phyloP scores from a whole-genome alignment of 2,113 vertebrate genomes.

The Chascanopsetta lugubris region DNA sequence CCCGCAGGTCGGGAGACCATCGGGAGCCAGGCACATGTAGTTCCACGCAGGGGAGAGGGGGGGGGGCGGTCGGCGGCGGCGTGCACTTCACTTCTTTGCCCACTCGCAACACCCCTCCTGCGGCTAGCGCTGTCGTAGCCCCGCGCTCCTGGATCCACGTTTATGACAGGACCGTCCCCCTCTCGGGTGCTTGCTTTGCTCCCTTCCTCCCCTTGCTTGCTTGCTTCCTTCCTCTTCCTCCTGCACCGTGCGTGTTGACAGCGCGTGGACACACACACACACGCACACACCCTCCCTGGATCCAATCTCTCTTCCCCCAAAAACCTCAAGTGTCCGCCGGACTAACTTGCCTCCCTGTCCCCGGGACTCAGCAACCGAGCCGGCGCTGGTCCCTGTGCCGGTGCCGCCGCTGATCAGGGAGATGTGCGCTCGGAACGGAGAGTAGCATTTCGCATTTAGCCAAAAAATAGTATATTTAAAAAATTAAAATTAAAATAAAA shows the following conservation, averaged over 20 bases:
- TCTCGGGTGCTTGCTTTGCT: constrained; percentile 29
- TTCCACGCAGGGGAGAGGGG: constrained; percentile 36
- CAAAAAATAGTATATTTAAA: too few species aligned
- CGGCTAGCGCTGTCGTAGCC: constrained; percentile 43
- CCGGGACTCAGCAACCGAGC: constrained; percentile 32
- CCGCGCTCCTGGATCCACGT: constrained; percentile 56
- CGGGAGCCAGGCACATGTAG: constrained; percentile 76
- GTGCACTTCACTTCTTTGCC: constrained; percentile 52
- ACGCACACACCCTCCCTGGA: too few species aligned
- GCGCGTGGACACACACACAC: constrained; percentile 67
- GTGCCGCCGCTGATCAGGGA: constrained; percentile 28
- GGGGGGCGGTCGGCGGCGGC: too few species aligned
- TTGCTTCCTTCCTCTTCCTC: constrained; percentile 3
- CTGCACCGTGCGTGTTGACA: constrained; percentile 62
- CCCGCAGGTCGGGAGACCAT: constrained; percentile 73
- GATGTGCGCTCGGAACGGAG: constrained; percentile 59
- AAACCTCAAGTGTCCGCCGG: constrained; percentile 43
- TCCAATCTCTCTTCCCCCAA: background rate
- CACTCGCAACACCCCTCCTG: constrained; percentile 52
- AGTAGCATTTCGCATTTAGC: constrained; percentile 79
- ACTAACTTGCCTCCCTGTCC: constrained; percentile 10
- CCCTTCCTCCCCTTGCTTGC: background rate
- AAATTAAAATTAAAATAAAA: too few species aligned
- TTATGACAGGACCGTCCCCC: constrained; percentile 71
- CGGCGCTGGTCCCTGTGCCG: constrained; percentile 6